Percentiles rank a stretch among this genome's conserved stretches.
These are phyloP conservation scores for Progne subis DNA, from an alignment of 2,113 vertebrate species.

Conservation along the genomic window DNA sequence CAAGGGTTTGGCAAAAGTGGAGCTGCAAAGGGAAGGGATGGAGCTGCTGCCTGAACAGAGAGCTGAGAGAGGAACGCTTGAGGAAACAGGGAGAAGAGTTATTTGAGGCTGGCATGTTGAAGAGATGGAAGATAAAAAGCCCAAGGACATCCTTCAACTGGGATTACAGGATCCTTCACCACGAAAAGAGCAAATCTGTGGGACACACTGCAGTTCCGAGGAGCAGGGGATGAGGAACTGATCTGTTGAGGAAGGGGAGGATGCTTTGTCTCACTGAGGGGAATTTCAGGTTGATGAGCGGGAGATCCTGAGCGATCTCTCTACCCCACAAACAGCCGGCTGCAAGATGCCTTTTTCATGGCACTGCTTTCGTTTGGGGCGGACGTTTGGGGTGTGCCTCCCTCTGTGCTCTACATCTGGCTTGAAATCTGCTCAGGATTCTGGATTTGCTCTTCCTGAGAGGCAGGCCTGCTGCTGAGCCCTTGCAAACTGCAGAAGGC, in stretches of 20 bases:
- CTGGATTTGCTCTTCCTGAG: not conserved
- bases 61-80: not conserved
- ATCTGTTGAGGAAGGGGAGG: not conserved
- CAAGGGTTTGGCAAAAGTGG: not conserved
- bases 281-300: not conserved
- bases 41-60: not conserved
- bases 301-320: not conserved
- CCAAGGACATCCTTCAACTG: not conserved
- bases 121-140: not conserved
- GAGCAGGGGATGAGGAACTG: not conserved
- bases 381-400: not conserved
- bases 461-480: not conserved
- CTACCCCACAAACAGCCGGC: not conserved
- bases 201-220: not conserved
- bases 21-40: not conserved
- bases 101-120: not conserved
- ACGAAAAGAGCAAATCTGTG: not conserved
- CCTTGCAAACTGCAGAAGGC: not conserved
- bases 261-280: not conserved
- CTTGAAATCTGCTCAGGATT: not conserved
- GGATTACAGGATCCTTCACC: not conserved
- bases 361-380: not conserved
- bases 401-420: not conserved
- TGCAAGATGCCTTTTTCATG: not conserved
- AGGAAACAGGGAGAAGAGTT: not conserved